Percentiles rank a stretch among this genome's conserved stretches.
Evolutionary conservation across 1,140 invertebrate species (phyloP).

Genomic region (Zaprionus capensis): DNA sequence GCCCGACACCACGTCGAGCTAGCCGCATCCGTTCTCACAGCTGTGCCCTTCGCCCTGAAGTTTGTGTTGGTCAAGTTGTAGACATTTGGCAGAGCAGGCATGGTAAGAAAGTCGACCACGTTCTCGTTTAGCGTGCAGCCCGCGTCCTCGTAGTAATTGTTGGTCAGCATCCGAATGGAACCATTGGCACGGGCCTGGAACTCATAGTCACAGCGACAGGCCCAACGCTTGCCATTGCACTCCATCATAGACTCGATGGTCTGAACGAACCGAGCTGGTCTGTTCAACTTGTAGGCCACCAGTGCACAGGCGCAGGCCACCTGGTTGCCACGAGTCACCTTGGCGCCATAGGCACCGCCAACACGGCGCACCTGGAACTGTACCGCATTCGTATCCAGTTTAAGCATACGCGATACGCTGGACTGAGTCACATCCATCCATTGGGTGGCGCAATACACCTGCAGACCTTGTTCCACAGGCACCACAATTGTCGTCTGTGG

Average conservation of each 20-base stretch:
- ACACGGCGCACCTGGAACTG: conserved; percentile 87
- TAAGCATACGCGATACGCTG: conserved; percentile 86
- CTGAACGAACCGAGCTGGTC: conserved; percentile 88
- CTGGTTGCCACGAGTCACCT: conserved; percentile 86
- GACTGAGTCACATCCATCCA: conserved; percentile 89
- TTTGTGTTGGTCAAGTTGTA: conserved; percentile 85
- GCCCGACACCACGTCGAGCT: conserved; percentile 87
- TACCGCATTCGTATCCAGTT: conserved; percentile 85
- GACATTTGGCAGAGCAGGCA: conserved; percentile 85
- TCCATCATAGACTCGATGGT: conserved; percentile 89
- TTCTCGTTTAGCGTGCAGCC: conserved; percentile 87
- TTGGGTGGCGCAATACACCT: conserved; percentile 87
- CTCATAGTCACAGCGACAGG: conserved; percentile 85
- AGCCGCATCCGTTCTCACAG: conserved; percentile 87
- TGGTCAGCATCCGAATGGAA: conserved; percentile 88
- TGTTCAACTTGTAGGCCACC: conserved; percentile 86
- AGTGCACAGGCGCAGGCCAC: conserved; percentile 87
- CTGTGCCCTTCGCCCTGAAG: conserved; percentile 86
- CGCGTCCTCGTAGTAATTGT: conserved; percentile 87
- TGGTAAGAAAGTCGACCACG: conserved; percentile 73
- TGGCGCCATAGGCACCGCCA: conserved; percentile 90
- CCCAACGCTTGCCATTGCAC: conserved; percentile 87
- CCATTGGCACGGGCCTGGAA: conserved; percentile 88
- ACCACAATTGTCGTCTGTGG: conserved; percentile 87
- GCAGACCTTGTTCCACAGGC: conserved; percentile 86